These are phyloP conservation scores for Fratercula arctica DNA, from an alignment of 2,797 vertebrate species.

Conservation along the genomic window DNA sequence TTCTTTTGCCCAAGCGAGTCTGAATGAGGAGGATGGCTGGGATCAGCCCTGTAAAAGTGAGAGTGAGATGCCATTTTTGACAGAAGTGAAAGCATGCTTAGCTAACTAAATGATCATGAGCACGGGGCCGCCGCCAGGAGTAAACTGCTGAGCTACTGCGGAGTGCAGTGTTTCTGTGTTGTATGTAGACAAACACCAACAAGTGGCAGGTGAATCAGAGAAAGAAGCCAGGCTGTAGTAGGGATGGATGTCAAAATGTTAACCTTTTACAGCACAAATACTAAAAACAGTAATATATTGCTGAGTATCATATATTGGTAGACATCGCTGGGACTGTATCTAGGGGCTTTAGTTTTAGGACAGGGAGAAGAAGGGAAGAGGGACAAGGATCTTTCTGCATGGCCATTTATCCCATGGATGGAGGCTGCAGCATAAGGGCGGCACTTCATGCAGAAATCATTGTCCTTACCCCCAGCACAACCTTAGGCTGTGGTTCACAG, in stretches of 20 bases:
- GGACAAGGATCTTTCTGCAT: not conserved
- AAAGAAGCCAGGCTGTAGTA: not conserved
- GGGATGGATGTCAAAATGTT: not conserved
- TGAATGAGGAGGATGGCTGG: not conserved
- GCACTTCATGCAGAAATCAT: not conserved
- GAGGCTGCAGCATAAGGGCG: not conserved
- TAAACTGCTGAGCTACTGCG: accelerated
- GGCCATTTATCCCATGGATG: not conserved
- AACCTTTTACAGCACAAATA: not conserved
- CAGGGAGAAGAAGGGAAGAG: not conserved
- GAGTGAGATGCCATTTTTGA: not conserved
- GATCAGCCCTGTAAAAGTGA: not conserved
- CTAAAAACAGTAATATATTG: not conserved
- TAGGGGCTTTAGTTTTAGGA: not conserved
- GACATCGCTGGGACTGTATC: accelerated
- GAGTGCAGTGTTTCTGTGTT: not conserved
- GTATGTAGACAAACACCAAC: not conserved
- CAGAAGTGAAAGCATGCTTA: not conserved
- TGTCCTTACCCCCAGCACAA: not conserved
- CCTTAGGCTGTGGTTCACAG: not conserved
- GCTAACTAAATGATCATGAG: not conserved
- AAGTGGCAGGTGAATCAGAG: accelerated
- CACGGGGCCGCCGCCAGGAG: accelerated
- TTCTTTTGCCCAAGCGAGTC: not conserved
- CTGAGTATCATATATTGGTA: not conserved